A percentile compares a stretch with the other conserved stretches of the same genome.
These are phyloP conservation scores for Elanoides forficatus DNA, from an alignment of 2,113 vertebrate species.

Conservation along the genomic window DNA sequence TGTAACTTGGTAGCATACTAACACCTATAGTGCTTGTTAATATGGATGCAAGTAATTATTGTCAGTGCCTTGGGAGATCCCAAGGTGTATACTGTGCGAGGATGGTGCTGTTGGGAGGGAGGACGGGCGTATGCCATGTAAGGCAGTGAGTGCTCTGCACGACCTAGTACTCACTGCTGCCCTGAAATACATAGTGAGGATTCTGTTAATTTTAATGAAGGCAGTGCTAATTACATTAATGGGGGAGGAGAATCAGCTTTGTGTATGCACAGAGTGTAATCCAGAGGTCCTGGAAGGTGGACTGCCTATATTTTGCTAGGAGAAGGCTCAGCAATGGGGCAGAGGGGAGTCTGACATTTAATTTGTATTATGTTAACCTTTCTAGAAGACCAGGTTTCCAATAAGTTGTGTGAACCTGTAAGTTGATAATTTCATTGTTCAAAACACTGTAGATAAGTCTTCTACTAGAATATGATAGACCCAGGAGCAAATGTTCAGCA, in stretches of 20 bases:
- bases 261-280: background rate
- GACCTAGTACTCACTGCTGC: background rate
- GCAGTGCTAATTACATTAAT: background rate
- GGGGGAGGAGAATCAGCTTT: background rate
- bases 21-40: background rate
- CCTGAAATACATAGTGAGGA: background rate
- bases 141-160: background rate
- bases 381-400: background rate
- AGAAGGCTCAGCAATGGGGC: background rate
- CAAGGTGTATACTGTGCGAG: background rate
- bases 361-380: background rate
- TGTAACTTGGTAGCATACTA: background rate
- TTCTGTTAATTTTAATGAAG: constrained; percentile 19
- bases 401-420: background rate
- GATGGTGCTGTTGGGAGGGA: background rate
- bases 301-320: background rate
- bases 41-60: background rate
- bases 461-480: background rate
- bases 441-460: background rate
- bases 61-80: background rate
- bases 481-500: background rate
- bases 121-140: rapidly evolving
- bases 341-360: background rate
- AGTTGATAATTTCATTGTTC: background rate
- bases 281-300: background rate